These are phyloP conservation scores for Ganaspis sp. DNA, from an alignment of 1,140 invertebrate species.

Conservation along the genomic window DNA sequence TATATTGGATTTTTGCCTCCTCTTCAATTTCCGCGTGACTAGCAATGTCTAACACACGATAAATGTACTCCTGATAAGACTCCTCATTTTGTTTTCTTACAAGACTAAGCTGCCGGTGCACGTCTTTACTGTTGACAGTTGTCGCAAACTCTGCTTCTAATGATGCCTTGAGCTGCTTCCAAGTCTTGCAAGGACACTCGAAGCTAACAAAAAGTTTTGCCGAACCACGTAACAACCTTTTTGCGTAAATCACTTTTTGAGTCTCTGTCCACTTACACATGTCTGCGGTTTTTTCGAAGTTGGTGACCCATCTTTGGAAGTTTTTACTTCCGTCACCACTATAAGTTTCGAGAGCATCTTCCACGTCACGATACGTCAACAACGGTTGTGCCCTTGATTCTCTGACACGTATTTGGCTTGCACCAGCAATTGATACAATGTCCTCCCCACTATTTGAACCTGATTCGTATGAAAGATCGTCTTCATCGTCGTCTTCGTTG, in stretches of 20 bases:
- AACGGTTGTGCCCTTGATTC: background rate
- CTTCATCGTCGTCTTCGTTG: too few species aligned
- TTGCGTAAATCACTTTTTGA: slow-evolving; percentile 52
- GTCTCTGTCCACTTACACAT: slow-evolving; percentile 49
- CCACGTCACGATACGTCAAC: slow-evolving; percentile 47
- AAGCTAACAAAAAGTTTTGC: slow-evolving; percentile 51
- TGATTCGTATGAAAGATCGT: too few species aligned
- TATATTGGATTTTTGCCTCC: too few species aligned
- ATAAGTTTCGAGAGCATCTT: slow-evolving; percentile 47
- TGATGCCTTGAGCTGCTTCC: slow-evolving; percentile 43
- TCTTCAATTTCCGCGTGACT: too few species aligned
- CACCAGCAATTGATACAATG: too few species aligned
- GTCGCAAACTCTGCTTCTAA: slow-evolving; percentile 49
- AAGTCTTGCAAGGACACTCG: slow-evolving; percentile 45
- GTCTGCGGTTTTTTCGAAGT: slow-evolving; percentile 53
- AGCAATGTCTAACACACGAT: too few species aligned
- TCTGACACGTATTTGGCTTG: too few species aligned
- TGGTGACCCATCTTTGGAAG: slow-evolving; percentile 46
- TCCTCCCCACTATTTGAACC: too few species aligned
- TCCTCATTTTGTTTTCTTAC: slow-evolving; percentile 28
- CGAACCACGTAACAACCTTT: slow-evolving; percentile 46
- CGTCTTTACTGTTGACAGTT: slow-evolving; percentile 35
- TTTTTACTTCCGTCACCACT: slow-evolving; percentile 45
- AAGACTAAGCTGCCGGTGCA: slow-evolving; percentile 46
- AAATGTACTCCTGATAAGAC: too few species aligned